phyloP scores from a whole-genome alignment of 2,888 invertebrate genomes.

The Amphipoea oculea region DNA sequence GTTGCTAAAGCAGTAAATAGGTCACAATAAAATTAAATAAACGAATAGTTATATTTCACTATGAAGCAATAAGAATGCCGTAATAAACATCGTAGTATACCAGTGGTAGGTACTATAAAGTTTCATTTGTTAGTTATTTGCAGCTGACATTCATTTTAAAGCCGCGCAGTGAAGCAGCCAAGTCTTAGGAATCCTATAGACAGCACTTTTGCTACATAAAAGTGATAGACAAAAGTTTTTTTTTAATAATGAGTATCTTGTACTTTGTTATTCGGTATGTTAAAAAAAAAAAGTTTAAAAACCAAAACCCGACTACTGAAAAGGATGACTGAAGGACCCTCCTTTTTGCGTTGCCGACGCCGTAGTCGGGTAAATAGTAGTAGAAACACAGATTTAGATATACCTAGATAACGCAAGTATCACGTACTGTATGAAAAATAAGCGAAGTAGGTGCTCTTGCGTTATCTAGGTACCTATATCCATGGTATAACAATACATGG shows the following conservation, averaged over 20 bases:
- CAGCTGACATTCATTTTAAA: constrained; percentile 18
- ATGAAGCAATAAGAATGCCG: constrained; percentile 36
- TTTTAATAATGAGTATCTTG: background rate
- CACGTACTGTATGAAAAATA: no score
- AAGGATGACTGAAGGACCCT: no score
- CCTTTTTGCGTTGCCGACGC: no score
- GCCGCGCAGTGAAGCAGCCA: constrained; percentile 16
- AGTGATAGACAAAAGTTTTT: background rate
- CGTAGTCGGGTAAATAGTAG: no score
- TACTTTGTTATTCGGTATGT: background rate
- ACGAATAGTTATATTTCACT: constrained; percentile 22
- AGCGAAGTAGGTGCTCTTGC: no score
- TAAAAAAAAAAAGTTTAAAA: no score
- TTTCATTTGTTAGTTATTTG: constrained; percentile 41
- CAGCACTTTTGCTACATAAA: background rate
- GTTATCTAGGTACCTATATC: no score
- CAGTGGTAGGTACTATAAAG: constrained; percentile 27
- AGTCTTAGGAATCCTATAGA: constrained; percentile 45
- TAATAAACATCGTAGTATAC: constrained; percentile 38
- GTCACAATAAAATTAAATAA: constrained; percentile 26
- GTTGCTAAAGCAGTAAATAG: constrained; percentile 6
- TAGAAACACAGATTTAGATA: no score
- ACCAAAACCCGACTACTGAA: no score
- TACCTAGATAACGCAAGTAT: no score
- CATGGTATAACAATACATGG: no score